phyloP scores from a whole-genome alignment of 2,797 vertebrate species.

The Xenops minutus region DNA sequence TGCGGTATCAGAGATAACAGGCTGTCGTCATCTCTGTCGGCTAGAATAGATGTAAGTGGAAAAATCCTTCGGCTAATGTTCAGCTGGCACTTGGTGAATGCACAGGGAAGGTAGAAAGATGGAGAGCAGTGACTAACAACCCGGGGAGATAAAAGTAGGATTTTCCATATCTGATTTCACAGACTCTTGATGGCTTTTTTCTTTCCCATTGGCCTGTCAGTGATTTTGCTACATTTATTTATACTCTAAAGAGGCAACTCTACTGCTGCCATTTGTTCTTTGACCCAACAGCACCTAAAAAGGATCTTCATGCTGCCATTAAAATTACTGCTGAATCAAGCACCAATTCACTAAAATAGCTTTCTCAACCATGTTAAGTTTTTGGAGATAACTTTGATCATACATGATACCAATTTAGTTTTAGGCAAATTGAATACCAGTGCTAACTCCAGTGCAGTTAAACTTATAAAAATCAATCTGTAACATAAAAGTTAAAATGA shows the following conservation, averaged over 20 bases:
- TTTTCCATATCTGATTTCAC: conserved; percentile 26
- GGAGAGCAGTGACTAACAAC: not conserved
- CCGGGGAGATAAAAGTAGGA: not conserved
- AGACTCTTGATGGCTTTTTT: not conserved
- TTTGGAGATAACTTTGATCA: not conserved
- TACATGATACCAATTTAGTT: not conserved
- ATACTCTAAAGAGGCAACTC: not conserved
- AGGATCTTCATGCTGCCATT: not conserved
- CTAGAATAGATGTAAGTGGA: not conserved
- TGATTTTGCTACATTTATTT: not conserved
- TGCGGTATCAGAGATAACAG: not conserved
- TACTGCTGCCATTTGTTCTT: not conserved
- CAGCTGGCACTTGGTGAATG: conserved; percentile 8
- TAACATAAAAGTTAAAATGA: not conserved
- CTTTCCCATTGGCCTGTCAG: not conserved
- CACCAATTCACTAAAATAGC: not conserved
- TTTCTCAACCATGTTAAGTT: not conserved
- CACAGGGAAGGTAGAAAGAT: not conserved
- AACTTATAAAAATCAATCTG: not conserved
- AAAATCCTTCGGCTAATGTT: not conserved
- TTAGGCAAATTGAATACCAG: not conserved
- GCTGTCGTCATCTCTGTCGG: conserved; percentile 6
- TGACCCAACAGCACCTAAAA: not conserved
- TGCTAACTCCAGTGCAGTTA: not conserved
- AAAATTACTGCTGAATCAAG: not conserved